These are phyloP conservation scores for Neolamprologus tretocephalus DNA, from an alignment of 2,113 vertebrate species.

Conservation along the genomic window DNA sequence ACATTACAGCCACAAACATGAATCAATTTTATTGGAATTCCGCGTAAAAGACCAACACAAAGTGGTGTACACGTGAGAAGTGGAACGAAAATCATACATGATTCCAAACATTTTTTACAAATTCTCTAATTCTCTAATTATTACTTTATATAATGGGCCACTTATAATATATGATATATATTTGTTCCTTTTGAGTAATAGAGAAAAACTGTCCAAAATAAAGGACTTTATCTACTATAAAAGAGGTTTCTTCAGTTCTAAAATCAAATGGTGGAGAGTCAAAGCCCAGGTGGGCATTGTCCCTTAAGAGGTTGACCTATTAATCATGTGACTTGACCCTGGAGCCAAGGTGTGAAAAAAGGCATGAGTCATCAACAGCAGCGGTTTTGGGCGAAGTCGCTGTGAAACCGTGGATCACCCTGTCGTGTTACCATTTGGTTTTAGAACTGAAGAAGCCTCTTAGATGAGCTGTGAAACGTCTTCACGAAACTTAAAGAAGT, in stretches of 20 bases:
- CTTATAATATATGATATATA: neutral
- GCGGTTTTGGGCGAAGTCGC: accelerated
- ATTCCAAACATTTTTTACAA: neutral
- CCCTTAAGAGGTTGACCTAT: neutral
- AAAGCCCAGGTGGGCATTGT: neutral
- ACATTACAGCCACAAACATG: neutral
- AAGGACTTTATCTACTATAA: neutral
- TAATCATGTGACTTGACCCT: neutral
- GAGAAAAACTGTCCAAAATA: neutral
- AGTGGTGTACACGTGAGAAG: accelerated
- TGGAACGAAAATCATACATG: accelerated
- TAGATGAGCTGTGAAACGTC: neutral
- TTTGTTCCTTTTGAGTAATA: neutral
- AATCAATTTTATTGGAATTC: neutral
- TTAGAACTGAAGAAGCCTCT: neutral
- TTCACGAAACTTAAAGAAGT: neutral
- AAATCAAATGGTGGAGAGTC: neutral
- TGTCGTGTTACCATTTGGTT: neutral
- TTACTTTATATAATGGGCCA: neutral
- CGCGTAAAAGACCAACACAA: accelerated
- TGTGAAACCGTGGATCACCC: neutral
- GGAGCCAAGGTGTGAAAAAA: neutral
- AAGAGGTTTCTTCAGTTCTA: neutral
- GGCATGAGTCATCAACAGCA: neutral
- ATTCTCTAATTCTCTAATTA: neutral